Conservation (phyloP, 2,113 vertebrate species). For the Antechinus stuartii region DNA sequence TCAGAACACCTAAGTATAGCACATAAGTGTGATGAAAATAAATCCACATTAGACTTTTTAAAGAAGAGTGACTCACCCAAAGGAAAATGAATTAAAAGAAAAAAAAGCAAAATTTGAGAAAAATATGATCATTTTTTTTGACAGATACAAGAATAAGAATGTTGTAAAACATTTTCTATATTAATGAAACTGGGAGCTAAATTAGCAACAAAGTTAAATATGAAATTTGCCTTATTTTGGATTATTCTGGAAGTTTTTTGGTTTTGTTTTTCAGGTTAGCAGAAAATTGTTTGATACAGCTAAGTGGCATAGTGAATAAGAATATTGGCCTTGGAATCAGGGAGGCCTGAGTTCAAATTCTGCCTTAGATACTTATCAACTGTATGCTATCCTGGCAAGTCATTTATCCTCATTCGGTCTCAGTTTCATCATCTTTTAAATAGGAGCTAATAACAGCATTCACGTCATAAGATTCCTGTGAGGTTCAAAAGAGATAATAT, state of each 20-base stretch:
- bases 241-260: neutral
- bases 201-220: neutral
- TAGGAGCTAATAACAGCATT: neutral
- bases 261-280: neutral
- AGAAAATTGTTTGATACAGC: neutral
- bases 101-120: slow-evolving; percentile 1
- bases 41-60: neutral
- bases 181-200: neutral
- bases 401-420: neutral
- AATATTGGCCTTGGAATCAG: neutral
- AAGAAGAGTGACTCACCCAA: neutral
- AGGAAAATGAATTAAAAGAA: neutral
- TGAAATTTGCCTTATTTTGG: neutral
- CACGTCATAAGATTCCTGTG: neutral
- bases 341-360: neutral
- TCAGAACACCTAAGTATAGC: neutral
- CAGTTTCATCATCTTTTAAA: neutral
- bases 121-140: neutral
- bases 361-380: neutral
- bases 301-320: neutral
- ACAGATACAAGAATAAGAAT: neutral
- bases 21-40: neutral
- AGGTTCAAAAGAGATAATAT: neutral
- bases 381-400: neutral
- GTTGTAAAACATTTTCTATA: neutral